Base-by-base conservation (phyloP, 1,140 invertebrate species). In the Macrotrachela quadricornifera region DNA sequence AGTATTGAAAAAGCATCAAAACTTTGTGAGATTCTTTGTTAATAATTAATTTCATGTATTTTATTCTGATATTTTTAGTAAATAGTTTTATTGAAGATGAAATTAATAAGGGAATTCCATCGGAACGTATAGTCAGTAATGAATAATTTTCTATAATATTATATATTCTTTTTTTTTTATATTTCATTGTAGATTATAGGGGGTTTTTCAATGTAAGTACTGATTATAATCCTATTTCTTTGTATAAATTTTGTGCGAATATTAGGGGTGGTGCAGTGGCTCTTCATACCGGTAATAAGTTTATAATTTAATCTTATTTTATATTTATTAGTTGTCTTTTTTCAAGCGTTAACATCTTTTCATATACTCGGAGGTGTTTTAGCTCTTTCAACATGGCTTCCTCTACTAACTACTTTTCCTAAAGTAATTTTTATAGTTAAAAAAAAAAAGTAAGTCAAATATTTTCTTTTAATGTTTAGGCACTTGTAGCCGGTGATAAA, bases 341-440 rank as follows among this genome's bases (percentile, higher is more conserved):
- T 85, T 66, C 81, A 85, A 57, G 85, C 83, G 18, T 73, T 94
- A 50, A 84, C 80, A 18, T 72, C 78, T n/a, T 77, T 84, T 66
- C 58, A 39, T 9, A 76, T 76, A 45, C 66, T 97, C 48, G 91
- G 79, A 51, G 91, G 90, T 39, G 77, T 97, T 11, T 73, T 96
- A 60, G 83, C 80, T 11, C 72, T 97, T 11, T 92, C 86, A 15
- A 82, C 85, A 61, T 99, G 92, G 90, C 72, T 99, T 60, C 90
- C 92, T 10, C 70, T 95, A 54, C 79, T 88, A 72, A 79, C 82
- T 66, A 75, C 79, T 60, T 87, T 95, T 61, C 83, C 85, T 16
- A 74, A 64, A 40, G 73, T 73, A 62, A 61, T 63, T 60, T 16
- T n/a, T 16, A 37, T 54, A 21, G 45, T 42, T 21, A 15, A 40